phyloP scores from a whole-genome alignment of 2,113 vertebrate genomes.

The Rhinopithecus roxellana region DNA sequence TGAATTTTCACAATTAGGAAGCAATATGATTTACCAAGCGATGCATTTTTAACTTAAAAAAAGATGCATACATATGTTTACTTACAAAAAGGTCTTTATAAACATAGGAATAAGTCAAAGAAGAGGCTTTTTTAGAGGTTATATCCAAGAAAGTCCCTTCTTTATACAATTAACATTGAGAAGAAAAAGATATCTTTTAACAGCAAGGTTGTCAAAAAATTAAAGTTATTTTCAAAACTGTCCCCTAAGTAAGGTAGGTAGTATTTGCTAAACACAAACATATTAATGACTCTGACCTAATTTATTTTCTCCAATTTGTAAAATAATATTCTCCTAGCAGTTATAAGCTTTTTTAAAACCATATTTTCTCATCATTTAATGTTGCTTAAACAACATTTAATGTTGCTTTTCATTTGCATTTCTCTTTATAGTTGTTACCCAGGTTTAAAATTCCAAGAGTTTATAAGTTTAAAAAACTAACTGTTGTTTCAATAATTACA shows the following conservation, averaged over 20 bases:
- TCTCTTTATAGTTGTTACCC: neutral
- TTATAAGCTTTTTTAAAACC: neutral
- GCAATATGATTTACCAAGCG: neutral
- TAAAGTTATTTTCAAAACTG: neutral
- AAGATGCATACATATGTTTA: neutral
- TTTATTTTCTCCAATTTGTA: conserved; percentile 12
- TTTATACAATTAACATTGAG: neutral
- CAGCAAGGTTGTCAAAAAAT: neutral
- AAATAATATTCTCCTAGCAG: neutral
- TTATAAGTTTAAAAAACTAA: conserved; percentile 15
- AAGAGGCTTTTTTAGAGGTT: neutral
- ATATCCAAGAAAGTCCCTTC: neutral
- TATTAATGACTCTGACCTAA: neutral
- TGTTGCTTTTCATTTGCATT: neutral
- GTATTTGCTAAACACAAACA: neutral
- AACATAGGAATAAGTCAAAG: neutral
- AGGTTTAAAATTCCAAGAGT: neutral
- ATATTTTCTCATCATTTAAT: neutral
- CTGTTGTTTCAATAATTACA: neutral
- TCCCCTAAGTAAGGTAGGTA: neutral
- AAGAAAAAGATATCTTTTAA: neutral
- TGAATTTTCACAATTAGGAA: neutral
- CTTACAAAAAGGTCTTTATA: neutral
- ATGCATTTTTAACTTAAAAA: neutral
- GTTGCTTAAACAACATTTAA: neutral